Evolutionary conservation across 2,797 vertebrate genomes (phyloP).

Genomic region (Choloepus didactylus): DNA sequence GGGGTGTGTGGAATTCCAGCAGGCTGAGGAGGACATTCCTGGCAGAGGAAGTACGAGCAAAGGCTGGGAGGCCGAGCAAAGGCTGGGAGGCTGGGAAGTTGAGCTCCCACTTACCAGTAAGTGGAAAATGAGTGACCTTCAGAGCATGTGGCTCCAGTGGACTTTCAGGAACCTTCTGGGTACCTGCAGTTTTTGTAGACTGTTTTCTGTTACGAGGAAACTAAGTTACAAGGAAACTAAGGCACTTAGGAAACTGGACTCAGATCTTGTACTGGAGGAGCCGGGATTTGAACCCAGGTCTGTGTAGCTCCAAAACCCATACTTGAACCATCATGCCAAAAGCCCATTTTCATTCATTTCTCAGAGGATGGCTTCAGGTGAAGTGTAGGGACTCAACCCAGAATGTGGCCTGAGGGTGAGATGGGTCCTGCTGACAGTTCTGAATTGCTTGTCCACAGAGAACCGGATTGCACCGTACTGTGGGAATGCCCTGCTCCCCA

Average conservation of each 20-base stretch:
- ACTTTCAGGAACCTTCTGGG: too few relatives aligned
- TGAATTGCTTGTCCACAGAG: neutral
- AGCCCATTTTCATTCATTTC: neutral
- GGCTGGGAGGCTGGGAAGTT: neutral
- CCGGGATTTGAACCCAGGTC: neutral
- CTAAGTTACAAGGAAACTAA: neutral
- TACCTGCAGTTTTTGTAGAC: neutral
- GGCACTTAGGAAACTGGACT: neutral
- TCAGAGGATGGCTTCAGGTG: neutral
- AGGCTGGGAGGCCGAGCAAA: neutral
- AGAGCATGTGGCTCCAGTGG: neutral
- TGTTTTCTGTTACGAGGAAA: neutral
- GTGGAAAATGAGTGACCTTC: neutral
- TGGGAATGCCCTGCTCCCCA: neutral
- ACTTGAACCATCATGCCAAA: neutral
- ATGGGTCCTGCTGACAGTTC: neutral
- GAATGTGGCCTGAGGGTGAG: neutral
- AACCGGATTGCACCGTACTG: fast-evolving
- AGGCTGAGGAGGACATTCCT: neutral
- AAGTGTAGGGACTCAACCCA: neutral
- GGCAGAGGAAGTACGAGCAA: neutral
- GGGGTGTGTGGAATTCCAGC: neutral
- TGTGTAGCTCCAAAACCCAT: neutral
- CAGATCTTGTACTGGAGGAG: neutral
- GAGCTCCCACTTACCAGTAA: neutral